Percentiles rank a stretch among this genome's conserved stretches.
phyloP scores from a whole-genome alignment of 2,888 invertebrate genomes.

The Chrysolina oricalcia region DNA sequence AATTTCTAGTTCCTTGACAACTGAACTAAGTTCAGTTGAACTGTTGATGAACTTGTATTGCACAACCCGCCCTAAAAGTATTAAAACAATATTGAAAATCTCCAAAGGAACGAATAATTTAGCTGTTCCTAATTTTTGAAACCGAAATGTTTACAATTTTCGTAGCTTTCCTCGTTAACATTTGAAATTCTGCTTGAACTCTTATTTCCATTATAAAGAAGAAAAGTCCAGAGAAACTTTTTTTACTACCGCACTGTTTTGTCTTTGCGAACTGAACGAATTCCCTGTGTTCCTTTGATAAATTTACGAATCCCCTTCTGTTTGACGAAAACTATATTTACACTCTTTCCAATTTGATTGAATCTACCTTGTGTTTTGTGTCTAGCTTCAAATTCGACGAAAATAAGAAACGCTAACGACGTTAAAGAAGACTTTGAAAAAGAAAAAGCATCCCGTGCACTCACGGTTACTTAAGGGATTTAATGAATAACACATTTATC shows the following conservation, averaged over 20 bases:
- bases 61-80: too few relatives aligned
- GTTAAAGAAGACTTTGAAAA: conserved; percentile 8
- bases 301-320: conserved; percentile 47
- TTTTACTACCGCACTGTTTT: neutral
- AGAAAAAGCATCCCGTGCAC: conserved; percentile 7
- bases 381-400: conserved; percentile 38
- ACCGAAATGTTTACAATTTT: too few relatives aligned
- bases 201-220: too few relatives aligned
- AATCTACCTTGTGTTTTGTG: conserved; percentile 36
- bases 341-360: conserved; percentile 48
- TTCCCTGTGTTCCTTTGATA: conserved; percentile 46
- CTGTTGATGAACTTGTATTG: too few relatives aligned
- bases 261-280: conserved; percentile 29
- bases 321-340: conserved; percentile 54
- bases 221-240: neutral
- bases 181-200: too few relatives aligned
- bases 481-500: conserved; percentile 26
- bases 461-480: conserved; percentile 12
- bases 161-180: too few relatives aligned
- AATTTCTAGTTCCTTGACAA: too few relatives aligned
- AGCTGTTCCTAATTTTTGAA: too few relatives aligned
- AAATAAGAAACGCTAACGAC: conserved; percentile 42
- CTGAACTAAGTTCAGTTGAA: too few relatives aligned
- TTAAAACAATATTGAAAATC: too few relatives aligned
- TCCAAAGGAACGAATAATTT: too few relatives aligned